A percentile compares a stretch with the other conserved stretches of the same genome.
These are phyloP conservation scores for Sussaba pulchella DNA, from an alignment of 2,888 invertebrate species.

Conservation along the genomic window DNA sequence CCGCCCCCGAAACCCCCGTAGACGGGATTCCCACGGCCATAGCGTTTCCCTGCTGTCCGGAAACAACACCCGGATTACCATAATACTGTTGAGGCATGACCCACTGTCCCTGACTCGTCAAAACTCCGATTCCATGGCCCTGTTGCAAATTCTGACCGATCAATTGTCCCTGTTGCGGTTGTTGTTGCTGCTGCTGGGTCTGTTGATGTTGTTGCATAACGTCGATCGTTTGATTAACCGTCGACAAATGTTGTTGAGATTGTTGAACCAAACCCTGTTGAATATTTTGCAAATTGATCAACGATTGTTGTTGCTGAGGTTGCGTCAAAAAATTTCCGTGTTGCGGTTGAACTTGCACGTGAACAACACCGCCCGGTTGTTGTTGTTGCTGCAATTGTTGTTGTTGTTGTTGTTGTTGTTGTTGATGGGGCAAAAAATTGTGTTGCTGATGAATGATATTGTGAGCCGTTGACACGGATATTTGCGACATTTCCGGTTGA, in stretches of 20 bases:
- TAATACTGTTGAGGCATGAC: constrained; percentile 58
- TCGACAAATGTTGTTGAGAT: constrained; percentile 38
- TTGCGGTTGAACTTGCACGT: constrained; percentile 69
- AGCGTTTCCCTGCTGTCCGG: not conserved
- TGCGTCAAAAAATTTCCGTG: constrained; percentile 44
- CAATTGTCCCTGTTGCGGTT: constrained; percentile 68
- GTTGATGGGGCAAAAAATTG: constrained; percentile 36
- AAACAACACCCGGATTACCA: not conserved
- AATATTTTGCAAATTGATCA: not conserved
- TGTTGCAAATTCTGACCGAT: constrained; percentile 69
- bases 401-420: constrained; percentile 44
- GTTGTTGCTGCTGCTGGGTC: constrained; percentile 69
- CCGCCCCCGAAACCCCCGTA: not conserved
- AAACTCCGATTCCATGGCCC: constrained; percentile 59
- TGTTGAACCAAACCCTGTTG: constrained; percentile 49
- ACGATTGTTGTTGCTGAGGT: constrained; percentile 51
- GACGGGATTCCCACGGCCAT: constrained; percentile 1
- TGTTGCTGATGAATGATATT: constrained; percentile 36
- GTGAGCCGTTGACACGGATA: constrained; percentile 19
- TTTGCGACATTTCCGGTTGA: constrained; percentile 77
- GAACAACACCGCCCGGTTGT: constrained; percentile 46
- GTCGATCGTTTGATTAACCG: constrained; percentile 45
- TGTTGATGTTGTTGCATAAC: constrained; percentile 72
- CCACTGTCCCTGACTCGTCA: constrained; percentile 64
- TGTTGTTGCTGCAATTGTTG: constrained; percentile 52